A percentile compares a stretch with the other conserved stretches of the same genome.
phyloP scores from a whole-genome alignment of 2,113 vertebrate genomes.

The Cisticola juncidis region DNA sequence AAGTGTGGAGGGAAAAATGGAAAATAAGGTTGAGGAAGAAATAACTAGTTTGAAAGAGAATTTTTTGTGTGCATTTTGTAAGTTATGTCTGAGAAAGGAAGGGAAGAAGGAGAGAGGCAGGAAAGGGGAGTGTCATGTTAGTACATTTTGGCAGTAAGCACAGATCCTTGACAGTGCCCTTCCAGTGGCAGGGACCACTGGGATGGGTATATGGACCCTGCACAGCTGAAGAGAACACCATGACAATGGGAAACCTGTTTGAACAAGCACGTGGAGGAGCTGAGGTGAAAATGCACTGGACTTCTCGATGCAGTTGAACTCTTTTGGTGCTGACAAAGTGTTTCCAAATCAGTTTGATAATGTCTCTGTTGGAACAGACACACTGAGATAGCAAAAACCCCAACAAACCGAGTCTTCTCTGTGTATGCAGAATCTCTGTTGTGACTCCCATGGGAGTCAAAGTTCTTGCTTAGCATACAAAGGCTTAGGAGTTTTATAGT shows the following conservation, averaged over 20 bases:
- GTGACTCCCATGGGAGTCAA: conserved; percentile 41
- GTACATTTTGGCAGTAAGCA: neutral
- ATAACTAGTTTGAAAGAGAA: neutral
- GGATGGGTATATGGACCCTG: neutral
- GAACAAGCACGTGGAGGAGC: neutral
- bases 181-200: neutral
- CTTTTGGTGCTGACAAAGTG: neutral
- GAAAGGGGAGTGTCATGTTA: neutral
- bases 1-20: neutral
- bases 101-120: neutral
- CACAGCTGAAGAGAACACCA: neutral
- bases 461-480: conserved; percentile 74
- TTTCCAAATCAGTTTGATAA: conserved; percentile 23
- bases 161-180: neutral
- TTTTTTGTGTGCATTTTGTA: neutral
- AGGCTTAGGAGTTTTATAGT: conserved; percentile 70
- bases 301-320: neutral
- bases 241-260: neutral
- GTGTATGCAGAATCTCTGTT: conserved; percentile 36
- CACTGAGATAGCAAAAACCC: conserved; percentile 9
- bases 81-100: neutral
- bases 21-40: conserved; percentile 49
- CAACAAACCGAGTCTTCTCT: neutral
- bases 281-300: neutral
- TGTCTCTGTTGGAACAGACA: conserved; percentile 21